A percentile compares a stretch with the other conserved stretches of the same genome.
Evolutionary conservation across 1,140 invertebrate species (phyloP).

Genomic region (Trichoplusia ni): DNA sequence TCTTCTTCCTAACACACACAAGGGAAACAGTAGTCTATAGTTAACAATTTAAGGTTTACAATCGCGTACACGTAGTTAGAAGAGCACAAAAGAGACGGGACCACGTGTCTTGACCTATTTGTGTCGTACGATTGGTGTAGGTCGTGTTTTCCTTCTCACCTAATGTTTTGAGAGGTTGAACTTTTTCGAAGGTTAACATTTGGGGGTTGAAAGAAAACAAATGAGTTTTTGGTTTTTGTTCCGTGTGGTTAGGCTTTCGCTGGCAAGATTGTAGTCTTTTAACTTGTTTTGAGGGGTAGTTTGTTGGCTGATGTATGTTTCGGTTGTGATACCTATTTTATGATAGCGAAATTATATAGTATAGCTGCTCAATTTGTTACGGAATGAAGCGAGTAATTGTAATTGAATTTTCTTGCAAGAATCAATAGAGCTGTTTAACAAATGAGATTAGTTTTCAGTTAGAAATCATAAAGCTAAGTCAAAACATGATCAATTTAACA

Average conservation of each 20-base stretch:
- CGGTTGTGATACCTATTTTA: no score
- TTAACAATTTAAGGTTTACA: background rate
- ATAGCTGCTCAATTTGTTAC: no score
- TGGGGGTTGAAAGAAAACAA: background rate
- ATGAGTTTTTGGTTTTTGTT: background rate
- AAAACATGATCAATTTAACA: no score
- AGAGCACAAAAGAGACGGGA: slow-evolving; percentile 53
- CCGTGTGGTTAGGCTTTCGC: background rate
- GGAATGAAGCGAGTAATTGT: no score
- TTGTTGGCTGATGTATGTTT: no score
- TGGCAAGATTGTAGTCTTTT: no score
- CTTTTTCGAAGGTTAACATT: slow-evolving; percentile 17
- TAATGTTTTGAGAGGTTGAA: slow-evolving; percentile 11
- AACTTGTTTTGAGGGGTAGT: no score
- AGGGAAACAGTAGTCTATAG: background rate
- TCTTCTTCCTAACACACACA: background rate
- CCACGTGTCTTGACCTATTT: slow-evolving; percentile 66
- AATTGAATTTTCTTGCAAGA: no score
- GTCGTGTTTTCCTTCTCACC: slow-evolving; percentile 46
- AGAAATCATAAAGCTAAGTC: no score
- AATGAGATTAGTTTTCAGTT: no score
- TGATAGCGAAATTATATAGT: no score
- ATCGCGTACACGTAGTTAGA: background rate
- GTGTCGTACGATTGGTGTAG: slow-evolving; percentile 58
- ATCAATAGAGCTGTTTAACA: no score